Percentiles rank a stretch among this genome's conserved stretches.
Conservation (phyloP, 2,888 invertebrate species). For the Nomada ruficornis region DNA sequence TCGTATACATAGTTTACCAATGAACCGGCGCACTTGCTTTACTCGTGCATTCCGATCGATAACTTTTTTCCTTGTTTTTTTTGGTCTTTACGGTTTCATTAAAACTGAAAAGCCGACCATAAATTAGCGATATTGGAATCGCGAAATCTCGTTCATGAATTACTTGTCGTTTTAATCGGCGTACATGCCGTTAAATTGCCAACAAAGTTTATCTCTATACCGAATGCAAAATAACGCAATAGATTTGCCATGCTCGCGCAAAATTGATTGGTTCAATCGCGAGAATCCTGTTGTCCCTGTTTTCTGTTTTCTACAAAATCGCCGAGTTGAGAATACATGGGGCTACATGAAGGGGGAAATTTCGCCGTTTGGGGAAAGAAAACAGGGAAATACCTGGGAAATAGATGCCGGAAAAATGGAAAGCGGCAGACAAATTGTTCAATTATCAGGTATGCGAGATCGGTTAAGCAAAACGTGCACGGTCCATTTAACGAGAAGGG, state of each 20-base stretch:
- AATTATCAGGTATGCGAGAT: neutral
- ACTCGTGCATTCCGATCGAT: neutral
- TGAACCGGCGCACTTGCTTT: neutral
- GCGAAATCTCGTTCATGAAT: constrained; percentile 53
- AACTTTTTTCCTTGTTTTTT: neutral
- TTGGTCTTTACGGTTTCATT: constrained; percentile 24
- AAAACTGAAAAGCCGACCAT: constrained; percentile 33
- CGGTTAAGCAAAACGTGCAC: neutral
- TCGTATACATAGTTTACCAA: constrained; percentile 9
- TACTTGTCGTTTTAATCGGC: constrained; percentile 51
- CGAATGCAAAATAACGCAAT: constrained; percentile 3
- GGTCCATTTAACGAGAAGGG: neutral
- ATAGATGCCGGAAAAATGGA: neutral
- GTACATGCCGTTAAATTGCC: constrained; percentile 37
- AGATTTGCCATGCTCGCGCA: neutral
- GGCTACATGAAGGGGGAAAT: too few relatives aligned
- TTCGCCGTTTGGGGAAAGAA: too few relatives aligned
- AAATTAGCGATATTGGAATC: constrained; percentile 54
- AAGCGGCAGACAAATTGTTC: neutral
- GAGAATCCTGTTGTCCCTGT: neutral
- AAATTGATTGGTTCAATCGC: neutral
- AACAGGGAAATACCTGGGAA: too few relatives aligned
- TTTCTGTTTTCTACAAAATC: neutral
- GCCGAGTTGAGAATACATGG: neutral
- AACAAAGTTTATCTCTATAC: constrained; percentile 10